A percentile compares a stretch with the other conserved stretches of the same genome.
phyloP scores from a whole-genome alignment of 2,888 invertebrate genomes.

The Scaptomyza cyrtandrae region DNA sequence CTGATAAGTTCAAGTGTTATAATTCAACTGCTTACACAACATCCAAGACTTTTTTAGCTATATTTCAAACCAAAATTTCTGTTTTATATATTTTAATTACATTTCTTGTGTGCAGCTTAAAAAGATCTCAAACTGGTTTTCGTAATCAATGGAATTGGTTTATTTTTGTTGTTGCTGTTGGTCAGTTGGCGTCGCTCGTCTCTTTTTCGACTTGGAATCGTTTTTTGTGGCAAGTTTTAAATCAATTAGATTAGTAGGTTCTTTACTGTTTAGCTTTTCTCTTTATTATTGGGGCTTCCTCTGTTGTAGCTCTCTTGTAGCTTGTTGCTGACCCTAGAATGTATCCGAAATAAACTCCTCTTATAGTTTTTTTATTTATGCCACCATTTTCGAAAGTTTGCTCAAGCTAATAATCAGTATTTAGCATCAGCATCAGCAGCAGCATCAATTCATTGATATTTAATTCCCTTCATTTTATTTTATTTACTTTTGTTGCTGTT shows the following conservation, averaged over 20 bases:
- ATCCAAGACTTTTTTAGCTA: background rate
- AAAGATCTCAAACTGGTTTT: slow-evolving; percentile 63
- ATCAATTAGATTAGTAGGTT: slow-evolving; percentile 38
- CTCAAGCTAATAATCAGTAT: slow-evolving; percentile 15
- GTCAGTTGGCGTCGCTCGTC: slow-evolving; percentile 31
- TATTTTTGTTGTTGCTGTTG: slow-evolving; percentile 19
- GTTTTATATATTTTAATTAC: slow-evolving; percentile 49
- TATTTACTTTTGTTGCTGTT: slow-evolving; percentile 6
- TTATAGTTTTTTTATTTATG: background rate
- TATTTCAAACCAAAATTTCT: slow-evolving; percentile 29
- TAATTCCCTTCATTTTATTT: slow-evolving; percentile 30
- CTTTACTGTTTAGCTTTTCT: slow-evolving; percentile 29
- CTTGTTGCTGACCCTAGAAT: slow-evolving; percentile 4
- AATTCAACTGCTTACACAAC: too few species aligned
- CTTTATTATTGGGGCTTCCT: slow-evolving; percentile 10
- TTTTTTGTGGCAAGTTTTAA: slow-evolving; percentile 30
- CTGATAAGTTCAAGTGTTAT: too few species aligned
- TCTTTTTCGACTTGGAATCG: slow-evolving; percentile 26
- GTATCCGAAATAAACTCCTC: background rate
- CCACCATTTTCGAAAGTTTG: slow-evolving; percentile 26
- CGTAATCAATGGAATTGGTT: slow-evolving; percentile 64
- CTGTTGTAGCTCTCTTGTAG: background rate
- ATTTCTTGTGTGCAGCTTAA: slow-evolving; percentile 64
- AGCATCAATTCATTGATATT: slow-evolving; percentile 31
- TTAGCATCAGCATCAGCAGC: slow-evolving; percentile 4